Evolutionary conservation across 2,797 vertebrate genomes (phyloP), one percentile per base, ranked within the genome.

Genomic region (Graptemys geographica): DNA sequence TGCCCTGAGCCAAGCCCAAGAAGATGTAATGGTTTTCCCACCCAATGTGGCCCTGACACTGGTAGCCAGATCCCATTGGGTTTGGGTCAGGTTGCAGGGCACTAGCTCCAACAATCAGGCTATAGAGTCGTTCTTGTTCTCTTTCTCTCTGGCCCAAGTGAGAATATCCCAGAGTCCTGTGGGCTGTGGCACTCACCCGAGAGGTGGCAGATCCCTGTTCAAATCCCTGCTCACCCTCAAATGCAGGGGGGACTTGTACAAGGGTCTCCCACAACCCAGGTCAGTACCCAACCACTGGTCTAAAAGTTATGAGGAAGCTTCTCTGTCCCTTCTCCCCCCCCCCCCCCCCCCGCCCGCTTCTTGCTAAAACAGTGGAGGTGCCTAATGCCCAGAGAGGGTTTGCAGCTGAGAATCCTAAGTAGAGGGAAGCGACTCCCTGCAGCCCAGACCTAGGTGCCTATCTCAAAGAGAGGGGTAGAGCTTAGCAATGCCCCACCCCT

Each of bases 291-390:
- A 18, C 15, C 65, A n/a, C 65, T 69, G 65, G n/a, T n/a, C 65
- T 65, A 69, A 69, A 69, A 69, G n/a, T 69, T 69, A 18, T 21
- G 62, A 69, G 33, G 62, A 37, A 69, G 18, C 33, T 62, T 62
- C 59, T 62, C 21, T 55, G 13, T 4, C 23, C 23, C 21, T 21
- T 23, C 9, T 55, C 55, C 23, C 51, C 5, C 15, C 51, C 4
- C 0, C 31, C 31, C 1, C 55, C 23, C 51, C 5, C 15, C 51
- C 4, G 1, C 31, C 31, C 1, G 2, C n/a, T 69, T 69, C 65
- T n/a, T 19, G 16, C 19, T 69, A 69, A 69, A 69, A 37, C 8
- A 69, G 9, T 69, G n/a, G 8, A 69, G 18, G n/a, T n/a, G n/a
- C 8, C 19, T n/a, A 65, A 37, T 9, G 8, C 33, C 62, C 33